Evolutionary conservation across 2,113 vertebrate genomes (phyloP), one percentile per base, ranked within the genome.

Genomic region (Fulmarus glacialis): DNA sequence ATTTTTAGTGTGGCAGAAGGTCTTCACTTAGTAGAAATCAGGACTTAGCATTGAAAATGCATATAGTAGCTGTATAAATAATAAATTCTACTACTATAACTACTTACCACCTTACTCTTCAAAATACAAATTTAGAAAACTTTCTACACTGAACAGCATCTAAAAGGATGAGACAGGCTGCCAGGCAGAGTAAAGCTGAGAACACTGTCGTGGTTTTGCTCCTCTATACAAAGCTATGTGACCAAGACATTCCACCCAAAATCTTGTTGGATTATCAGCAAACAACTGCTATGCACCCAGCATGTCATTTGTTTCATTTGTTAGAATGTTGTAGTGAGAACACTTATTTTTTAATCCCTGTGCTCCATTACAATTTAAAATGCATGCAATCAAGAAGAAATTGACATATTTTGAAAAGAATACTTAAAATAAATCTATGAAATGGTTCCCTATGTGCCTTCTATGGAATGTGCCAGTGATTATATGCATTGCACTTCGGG

Each of bases 31-130:
- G 91, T 52, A 75, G 74, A 85, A 91, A 94, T 75, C 87, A 86
- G 71, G 67, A 89, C 74, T 90, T 91, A 91, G 50, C 83, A 86
- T 22, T 40, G 74, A 66, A 91, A 95, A 75, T 78, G 89, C 74
- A 91, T 78, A 82, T 91, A 84, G 73, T 94, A 52, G 87, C 81
- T 95, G 85, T 86, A 96, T 97, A 97, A 97, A 96, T 95, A 97
- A 96, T 96, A 93, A 85, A 96, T 96, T 73, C 53, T 82, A 82
- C 81, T 94, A 77, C 93, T 96, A 30, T 59, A 93, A 81, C 85
- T 87, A 91, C 94, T 93, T 94, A 92, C n/a, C 11, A 30, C 53
- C 62, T 94, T 60, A 81, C 40, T 45, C 56, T 89, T 93, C 82
- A 89, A 90, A 94, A 89, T 20, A 87, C 80, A 87, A 52, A 88